These are phyloP conservation scores for Apis mellifera DNA, from an alignment of 1,140 invertebrate species.

Conservation along the genomic window Amel_HAv3.1 CM009931.2:21193501-21194000, in stretches of 20 bases:
- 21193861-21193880: neutral
- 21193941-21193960: neutral
- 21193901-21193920: neutral
- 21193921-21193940: neutral
- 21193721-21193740: neutral
- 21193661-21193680: slow-evolving; percentile 6
- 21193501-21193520: slow-evolving; percentile 17
- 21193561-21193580: neutral
- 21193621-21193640: slow-evolving; percentile 44
- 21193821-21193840: neutral
- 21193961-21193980: neutral
- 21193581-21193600: too few species aligned
- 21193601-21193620: neutral
- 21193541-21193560: slow-evolving; percentile 21
- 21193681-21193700: neutral
- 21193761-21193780: neutral
- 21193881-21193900: too few species aligned
- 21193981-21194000: neutral
- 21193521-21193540: slow-evolving; percentile 51
- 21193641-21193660: slow-evolving; percentile 19
- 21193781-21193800: neutral
- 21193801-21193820: slow-evolving; percentile 7
- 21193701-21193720: neutral
- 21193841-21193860: neutral
- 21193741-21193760: neutral